phyloP scores from a whole-genome alignment of 2,797 vertebrate genomes.

The Phalloptychus januarius region DNA sequence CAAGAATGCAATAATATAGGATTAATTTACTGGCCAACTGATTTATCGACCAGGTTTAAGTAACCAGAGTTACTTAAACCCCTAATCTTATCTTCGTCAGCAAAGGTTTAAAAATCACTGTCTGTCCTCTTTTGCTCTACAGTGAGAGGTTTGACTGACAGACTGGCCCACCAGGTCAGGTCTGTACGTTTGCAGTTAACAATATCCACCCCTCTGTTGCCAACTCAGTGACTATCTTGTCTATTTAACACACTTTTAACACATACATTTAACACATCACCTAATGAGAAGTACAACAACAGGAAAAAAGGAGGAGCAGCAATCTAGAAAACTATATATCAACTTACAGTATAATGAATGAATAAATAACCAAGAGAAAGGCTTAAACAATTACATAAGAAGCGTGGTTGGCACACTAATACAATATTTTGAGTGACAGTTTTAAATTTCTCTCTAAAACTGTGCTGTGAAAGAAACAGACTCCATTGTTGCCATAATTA shows the following conservation, averaged over 20 bases:
- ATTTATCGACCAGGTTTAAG: too few species aligned
- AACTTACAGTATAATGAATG: slow-evolving; percentile 56
- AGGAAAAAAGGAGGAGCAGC: background rate
- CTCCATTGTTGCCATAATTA: background rate
- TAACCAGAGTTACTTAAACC: too few species aligned
- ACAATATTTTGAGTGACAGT: slow-evolving; percentile 5
- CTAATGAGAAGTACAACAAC: slow-evolving; percentile 52
- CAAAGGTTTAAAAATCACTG: too few species aligned
- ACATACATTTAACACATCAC: slow-evolving; percentile 31
- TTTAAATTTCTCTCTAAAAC: background rate
- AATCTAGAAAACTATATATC: slow-evolving; percentile 41
- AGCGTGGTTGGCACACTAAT: background rate
- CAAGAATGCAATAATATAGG: too few species aligned
- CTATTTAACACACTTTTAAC: slow-evolving; percentile 76
- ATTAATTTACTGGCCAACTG: too few species aligned
- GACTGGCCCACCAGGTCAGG: too few species aligned
- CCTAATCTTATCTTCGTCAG: too few species aligned
- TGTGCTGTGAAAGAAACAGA: background rate
- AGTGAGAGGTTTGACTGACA: too few species aligned
- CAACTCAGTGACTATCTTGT: too few species aligned
- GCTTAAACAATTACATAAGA: slow-evolving; percentile 45
- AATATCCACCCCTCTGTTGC: too few species aligned
- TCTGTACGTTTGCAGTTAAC: too few species aligned
- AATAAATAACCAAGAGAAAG: slow-evolving; percentile 47
- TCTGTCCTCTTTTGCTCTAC: too few species aligned